Conservation (phyloP, 1,140 invertebrate genomes). For the Akabosia matsudoensis region DNA sequence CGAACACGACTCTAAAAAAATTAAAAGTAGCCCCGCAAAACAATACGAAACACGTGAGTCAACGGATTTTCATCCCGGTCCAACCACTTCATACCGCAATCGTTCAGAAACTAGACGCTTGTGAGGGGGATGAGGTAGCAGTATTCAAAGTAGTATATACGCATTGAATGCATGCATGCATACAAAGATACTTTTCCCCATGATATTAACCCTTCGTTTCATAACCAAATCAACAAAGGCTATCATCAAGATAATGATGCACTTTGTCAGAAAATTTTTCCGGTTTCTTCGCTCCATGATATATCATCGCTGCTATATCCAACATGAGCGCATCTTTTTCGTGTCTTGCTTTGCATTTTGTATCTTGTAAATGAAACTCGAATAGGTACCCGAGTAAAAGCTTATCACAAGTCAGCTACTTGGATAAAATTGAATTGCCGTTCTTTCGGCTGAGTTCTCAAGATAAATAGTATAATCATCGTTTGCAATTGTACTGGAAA, state of each 20-base stretch:
- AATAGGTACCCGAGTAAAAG: too few relatives aligned
- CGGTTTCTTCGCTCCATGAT: neutral
- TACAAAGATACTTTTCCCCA: neutral
- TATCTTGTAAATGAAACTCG: too few relatives aligned
- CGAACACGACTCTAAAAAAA: too few relatives aligned
- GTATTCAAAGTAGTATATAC: too few relatives aligned
- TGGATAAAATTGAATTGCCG: neutral
- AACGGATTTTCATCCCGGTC: too few relatives aligned
- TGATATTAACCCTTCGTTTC: neutral
- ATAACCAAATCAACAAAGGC: constrained; percentile 22
- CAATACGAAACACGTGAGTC: too few relatives aligned
- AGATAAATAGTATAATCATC: constrained; percentile 20
- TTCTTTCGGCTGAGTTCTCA: constrained; percentile 1
- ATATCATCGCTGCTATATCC: neutral
- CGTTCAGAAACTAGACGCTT: too few relatives aligned
- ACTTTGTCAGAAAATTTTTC: constrained; percentile 21
- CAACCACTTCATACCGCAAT: neutral
- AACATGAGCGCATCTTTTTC: too few relatives aligned
- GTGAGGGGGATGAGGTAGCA: too few relatives aligned
- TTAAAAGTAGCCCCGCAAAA: too few relatives aligned
- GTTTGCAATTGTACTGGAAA: neutral
- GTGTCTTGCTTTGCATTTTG: too few relatives aligned
- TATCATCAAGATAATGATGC: constrained; percentile 25
- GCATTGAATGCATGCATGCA: too few relatives aligned
- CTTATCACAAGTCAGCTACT: neutral